A percentile compares a stretch with the other conserved stretches of the same genome.
Conservation (phyloP, 2,113 vertebrate species). For the Aix galericulata region DNA sequence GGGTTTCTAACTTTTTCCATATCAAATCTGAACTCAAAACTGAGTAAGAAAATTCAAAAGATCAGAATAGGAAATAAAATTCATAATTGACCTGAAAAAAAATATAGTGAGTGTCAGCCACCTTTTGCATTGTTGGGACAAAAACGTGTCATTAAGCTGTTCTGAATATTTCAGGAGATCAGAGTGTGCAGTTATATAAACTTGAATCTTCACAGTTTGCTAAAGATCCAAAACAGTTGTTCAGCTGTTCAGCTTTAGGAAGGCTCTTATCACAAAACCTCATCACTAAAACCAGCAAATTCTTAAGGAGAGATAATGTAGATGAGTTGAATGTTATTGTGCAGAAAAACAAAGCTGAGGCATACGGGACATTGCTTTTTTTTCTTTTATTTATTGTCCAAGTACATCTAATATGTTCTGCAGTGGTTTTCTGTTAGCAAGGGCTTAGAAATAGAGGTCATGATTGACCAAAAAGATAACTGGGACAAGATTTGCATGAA, state of each 20-base stretch:
- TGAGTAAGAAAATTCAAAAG: background rate
- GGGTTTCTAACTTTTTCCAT: background rate
- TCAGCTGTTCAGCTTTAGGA: background rate
- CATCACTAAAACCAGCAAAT: background rate
- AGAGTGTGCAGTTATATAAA: background rate
- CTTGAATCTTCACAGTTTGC: background rate
- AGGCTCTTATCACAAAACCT: background rate
- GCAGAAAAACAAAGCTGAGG: background rate
- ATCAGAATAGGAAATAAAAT: background rate
- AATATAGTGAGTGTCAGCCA: background rate
- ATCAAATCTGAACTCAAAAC: background rate
- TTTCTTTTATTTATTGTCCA: background rate
- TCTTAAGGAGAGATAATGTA: background rate
- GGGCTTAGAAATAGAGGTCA: background rate
- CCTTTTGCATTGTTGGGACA: background rate
- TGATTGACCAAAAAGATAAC: background rate
- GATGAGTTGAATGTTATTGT: background rate
- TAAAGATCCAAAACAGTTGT: background rate
- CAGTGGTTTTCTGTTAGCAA: background rate
- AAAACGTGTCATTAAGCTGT: background rate
- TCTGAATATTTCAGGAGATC: background rate
- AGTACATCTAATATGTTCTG: rapidly evolving
- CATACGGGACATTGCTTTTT: background rate
- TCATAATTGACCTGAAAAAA: background rate
- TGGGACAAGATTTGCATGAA: background rate